These are phyloP conservation scores for Nyctalus aviator DNA, from an alignment of 2,797 vertebrate genomes.

Conservation along the genomic window DNA sequence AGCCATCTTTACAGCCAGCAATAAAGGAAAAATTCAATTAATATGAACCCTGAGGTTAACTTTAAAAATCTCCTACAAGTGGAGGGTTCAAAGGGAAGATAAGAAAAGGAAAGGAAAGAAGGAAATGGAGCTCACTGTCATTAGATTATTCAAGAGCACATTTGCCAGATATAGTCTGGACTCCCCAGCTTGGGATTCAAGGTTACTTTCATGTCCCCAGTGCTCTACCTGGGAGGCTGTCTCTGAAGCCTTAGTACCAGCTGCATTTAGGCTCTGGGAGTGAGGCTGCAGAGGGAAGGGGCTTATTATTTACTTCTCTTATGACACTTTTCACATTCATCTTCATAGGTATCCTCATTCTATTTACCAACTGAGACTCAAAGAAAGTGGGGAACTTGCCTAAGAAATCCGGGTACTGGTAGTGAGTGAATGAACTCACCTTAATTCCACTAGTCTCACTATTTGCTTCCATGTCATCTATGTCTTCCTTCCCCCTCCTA, in stretches of 20 bases:
- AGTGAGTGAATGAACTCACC: neutral
- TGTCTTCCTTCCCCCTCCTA: neutral
- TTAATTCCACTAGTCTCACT: neutral
- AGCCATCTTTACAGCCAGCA: constrained; percentile 53
- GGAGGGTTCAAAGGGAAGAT: constrained; percentile 21
- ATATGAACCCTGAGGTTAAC: constrained; percentile 58
- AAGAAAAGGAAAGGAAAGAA: neutral
- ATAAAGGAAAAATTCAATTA: constrained; percentile 69
- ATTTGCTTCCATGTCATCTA: neutral
- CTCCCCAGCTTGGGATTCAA: neutral
- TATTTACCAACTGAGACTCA: neutral
- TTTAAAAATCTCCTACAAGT: constrained; percentile 40
- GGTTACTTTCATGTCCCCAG: neutral
- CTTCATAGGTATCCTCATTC: neutral
- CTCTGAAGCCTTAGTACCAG: neutral
- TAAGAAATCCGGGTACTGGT: neutral
- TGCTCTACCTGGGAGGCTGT: neutral
- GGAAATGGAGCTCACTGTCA: neutral
- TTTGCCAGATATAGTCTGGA: neutral
- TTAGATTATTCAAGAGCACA: neutral
- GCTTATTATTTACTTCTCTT: neutral
- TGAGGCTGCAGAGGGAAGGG: neutral
- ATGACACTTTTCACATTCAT: neutral
- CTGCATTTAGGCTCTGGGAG: neutral
- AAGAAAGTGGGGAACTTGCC: neutral